Conservation (phyloP, 2,888 invertebrate species). For the Drosophila meridiana region DNA sequence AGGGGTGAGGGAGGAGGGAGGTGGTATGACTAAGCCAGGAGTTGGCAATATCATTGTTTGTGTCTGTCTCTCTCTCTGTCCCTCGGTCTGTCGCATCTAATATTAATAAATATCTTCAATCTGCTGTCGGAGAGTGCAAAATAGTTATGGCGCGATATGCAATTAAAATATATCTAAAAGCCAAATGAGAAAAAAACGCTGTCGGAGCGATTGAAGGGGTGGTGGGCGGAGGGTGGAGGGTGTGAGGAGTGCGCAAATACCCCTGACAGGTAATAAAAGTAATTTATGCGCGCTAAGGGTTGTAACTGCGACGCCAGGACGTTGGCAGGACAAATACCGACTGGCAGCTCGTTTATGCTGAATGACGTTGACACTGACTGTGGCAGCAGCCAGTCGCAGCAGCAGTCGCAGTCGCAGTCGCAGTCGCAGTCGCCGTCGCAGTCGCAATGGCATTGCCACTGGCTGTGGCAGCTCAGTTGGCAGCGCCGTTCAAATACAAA, state of each 20-base stretch:
- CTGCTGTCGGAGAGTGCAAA: constrained; percentile 79
- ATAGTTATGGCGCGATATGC: constrained; percentile 82
- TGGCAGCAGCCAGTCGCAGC: constrained; percentile 27
- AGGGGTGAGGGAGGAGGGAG: constrained; percentile 1
- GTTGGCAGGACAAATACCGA: constrained; percentile 36
- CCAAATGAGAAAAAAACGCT: constrained; percentile 67
- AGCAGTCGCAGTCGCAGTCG: not conserved
- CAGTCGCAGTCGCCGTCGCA: not conserved
- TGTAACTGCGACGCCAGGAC: constrained; percentile 73
- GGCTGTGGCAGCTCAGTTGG: constrained; percentile 12
- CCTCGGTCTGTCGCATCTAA: constrained; percentile 75
- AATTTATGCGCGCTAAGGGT: constrained; percentile 84
- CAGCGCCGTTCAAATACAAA: constrained; percentile 32
- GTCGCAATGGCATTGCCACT: constrained; percentile 8
- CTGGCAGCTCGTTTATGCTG: constrained; percentile 75
- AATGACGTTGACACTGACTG: constrained; percentile 76
- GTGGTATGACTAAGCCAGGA: constrained; percentile 25
- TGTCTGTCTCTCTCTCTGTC: constrained; percentile 55
- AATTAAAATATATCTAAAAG: constrained; percentile 83
- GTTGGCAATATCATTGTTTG: constrained; percentile 34
- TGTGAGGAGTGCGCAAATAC: constrained; percentile 65
- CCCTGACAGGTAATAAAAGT: constrained; percentile 84
- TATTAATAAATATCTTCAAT: constrained; percentile 83
- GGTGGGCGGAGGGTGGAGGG: not conserved
- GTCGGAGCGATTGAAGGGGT: not conserved